phyloP scores from a whole-genome alignment of 1,140 invertebrate genomes.

The Drusus annulatus region DNA sequence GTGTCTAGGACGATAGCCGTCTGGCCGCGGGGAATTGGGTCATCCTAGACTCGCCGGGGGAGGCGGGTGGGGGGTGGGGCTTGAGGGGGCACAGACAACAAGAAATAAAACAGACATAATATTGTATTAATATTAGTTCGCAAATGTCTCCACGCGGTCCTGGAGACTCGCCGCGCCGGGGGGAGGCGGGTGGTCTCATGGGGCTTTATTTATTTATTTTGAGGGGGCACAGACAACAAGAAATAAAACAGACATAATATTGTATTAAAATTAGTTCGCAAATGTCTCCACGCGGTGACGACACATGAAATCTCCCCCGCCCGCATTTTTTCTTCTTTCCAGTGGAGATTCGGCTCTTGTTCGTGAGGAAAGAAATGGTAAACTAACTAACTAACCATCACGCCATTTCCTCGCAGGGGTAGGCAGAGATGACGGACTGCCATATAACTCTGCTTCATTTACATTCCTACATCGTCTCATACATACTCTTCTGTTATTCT shows the following conservation, averaged over 20 bases:
- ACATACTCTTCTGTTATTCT: no score
- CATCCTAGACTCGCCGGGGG: neutral
- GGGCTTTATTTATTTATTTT: no score
- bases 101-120: constrained; percentile 11
- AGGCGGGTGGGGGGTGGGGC: neutral
- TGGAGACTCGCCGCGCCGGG: neutral
- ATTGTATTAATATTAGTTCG: neutral
- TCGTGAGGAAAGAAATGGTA: no score
- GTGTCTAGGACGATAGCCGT: constrained; percentile 12
- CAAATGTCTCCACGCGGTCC: no score
- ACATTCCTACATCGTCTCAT: no score
- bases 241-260: constrained; percentile 16
- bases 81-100: neutral
- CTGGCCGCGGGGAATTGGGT: constrained; percentile 1
- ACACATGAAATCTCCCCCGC: constrained; percentile 28
- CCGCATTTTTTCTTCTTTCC: constrained; percentile 17
- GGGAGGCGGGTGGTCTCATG: neutral
- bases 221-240: neutral
- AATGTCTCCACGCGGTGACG: constrained; percentile 25
- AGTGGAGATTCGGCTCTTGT: constrained; percentile 15
- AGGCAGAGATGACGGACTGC: no score
- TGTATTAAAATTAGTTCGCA: neutral
- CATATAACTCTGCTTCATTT: no score
- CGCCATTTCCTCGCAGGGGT: no score
- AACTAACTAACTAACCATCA: no score